Base-by-base conservation (phyloP, 2,888 invertebrate genomes). In the Cantharis lateralis region DNA sequence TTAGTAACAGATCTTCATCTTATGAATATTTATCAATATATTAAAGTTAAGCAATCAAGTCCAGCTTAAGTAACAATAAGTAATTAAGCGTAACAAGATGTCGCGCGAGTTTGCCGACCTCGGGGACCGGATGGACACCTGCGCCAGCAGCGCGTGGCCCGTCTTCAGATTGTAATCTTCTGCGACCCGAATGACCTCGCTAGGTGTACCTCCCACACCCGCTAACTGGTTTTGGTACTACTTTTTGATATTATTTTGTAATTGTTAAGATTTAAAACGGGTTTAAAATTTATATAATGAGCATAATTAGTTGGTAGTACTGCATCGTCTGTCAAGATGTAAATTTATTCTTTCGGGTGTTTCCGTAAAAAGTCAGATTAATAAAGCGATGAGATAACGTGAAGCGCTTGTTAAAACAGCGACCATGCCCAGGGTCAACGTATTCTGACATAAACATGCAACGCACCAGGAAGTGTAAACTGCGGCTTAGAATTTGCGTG, bases 81-180 rank as follows among this genome's bases (percentile, higher is more conserved):
- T 85, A 87, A 87, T 87, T 87, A 87, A 86, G 82, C 83, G 79
- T 83, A 83, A 86, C 87, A 87, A 87, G 86, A 87, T 86, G 87
- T 85, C 85, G 84, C 86, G 78, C 79, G 82, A 80, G 81, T 80
- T 82, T 82, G 80, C 80, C 82, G 80, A 80, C 82, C 81, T 80
- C 79, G 78, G 72, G 76, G 80, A 79, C 80, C 82, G 83, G 82
- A 83, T 85, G 86, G 84, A 85, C 87, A 87, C 87, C 87, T 87
- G 87, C 86, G 84, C 83, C 83, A 85, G 84, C 83, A 85, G 85
- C 86, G 85, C 86, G 86, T 86, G 87, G 86, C 86, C 84, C 85
- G 84, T 85, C 85, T 85, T 86, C 84, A 85, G 86, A 86, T 86
- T 85, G 83, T 86, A 84, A 86, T 87, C 86, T 83, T 78, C 81